These are phyloP conservation scores for Anarhynchus alexandrinus DNA, from an alignment of 2,113 vertebrate species.

Conservation along the genomic window DNA sequence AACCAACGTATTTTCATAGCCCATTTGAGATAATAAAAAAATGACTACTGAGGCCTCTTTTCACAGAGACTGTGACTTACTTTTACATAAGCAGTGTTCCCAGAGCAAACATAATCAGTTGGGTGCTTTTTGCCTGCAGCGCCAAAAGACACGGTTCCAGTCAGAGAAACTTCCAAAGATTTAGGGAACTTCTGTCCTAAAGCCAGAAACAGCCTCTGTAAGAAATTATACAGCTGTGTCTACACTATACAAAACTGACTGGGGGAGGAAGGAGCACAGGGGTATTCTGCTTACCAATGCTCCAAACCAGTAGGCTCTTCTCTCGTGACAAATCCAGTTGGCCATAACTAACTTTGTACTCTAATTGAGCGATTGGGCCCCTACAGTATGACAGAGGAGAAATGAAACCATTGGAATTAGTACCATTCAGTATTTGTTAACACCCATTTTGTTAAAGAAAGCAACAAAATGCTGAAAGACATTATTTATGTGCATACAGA, in stretches of 20 bases:
- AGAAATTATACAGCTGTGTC: neutral
- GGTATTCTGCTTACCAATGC: conserved; percentile 75
- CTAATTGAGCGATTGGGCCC: conserved; percentile 80
- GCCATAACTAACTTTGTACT: conserved; percentile 86
- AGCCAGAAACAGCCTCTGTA: conserved; percentile 7
- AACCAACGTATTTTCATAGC: neutral
- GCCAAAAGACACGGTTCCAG: conserved; percentile 82
- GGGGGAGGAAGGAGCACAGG: neutral
- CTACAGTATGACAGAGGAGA: conserved; percentile 61
- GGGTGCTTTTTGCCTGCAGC: conserved; percentile 70
- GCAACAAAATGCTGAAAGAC: neutral
- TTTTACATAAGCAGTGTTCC: conserved; percentile 87
- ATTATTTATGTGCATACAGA: neutral
- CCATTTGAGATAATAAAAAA: neutral
- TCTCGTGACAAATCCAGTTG: conserved; percentile 88
- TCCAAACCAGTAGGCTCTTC: conserved; percentile 88
- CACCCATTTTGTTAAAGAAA: neutral
- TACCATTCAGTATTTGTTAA: neutral
- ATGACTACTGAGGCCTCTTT: neutral
- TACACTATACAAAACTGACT: neutral
- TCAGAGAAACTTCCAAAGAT: conserved; percentile 84
- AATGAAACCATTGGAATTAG: neutral
- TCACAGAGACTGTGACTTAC: conserved; percentile 64
- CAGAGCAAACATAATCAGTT: conserved; percentile 83
- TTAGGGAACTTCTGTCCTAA: conserved; percentile 94